Evolutionary conservation across 2,888 invertebrate genomes (phyloP), one percentile per base, ranked within the genome.

Genomic region (Dermolepida albohirtum): DNA sequence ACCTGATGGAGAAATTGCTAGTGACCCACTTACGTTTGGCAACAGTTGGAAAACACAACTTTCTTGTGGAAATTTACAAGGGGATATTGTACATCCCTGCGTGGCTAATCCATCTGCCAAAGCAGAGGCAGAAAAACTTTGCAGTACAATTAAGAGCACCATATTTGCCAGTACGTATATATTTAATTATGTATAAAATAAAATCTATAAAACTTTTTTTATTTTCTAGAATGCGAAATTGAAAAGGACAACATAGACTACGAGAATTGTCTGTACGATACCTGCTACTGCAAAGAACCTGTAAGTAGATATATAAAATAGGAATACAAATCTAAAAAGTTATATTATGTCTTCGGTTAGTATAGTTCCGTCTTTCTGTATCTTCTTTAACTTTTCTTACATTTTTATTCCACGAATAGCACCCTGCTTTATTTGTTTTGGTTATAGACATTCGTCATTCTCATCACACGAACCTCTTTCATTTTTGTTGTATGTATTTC

Each of bases 31-130:
- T 5, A 88, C 91, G 0, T 95, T 95, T 80, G 93, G 92, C 0
- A 92, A 93, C 80, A 92, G 93, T 77, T 95, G 94, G 94, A 92
- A 91, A 80, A 90, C 91, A 0, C 86, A 87, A 16, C 91, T 92
- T 74, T 85, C 86, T 40, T 94, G 94, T 75, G 81, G 84, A 0
- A 89, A 90, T 73, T 74, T 51, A 44, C 49, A 79, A 80, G 2
- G 84, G 86, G 0, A 83, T 83, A 16, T 87, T 87, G 27, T 84
- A 6, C 90, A 92, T 80, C 91, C 92, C 0, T 92, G 92, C 76
- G 88, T 87, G 14, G 79, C 86, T 0, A 89, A 89, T 75, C 83
- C 90, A 0, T 87, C 90, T 73, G 89, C 89, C 72, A 89, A 89
- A 74, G 85, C 83, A 0, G 81, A 85, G 0, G 93, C 93, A 0